These are phyloP conservation scores for Myotis myotis DNA, from an alignment of 2,797 vertebrate species.

Conservation along the genomic window DNA sequence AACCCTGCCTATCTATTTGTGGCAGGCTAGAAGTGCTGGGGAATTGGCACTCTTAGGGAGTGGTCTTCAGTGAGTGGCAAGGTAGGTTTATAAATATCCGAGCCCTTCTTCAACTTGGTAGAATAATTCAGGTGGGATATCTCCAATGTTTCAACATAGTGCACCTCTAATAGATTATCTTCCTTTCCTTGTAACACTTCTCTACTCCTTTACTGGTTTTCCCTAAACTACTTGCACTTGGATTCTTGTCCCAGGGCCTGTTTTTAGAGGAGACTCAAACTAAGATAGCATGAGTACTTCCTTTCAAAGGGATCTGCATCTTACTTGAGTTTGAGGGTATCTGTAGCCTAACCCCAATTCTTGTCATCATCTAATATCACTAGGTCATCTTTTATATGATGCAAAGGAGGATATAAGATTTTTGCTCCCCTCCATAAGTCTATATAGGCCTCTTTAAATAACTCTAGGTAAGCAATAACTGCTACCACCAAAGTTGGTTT, in stretches of 20 bases:
- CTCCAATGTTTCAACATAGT: background rate
- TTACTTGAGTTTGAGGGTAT: background rate
- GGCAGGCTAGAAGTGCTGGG: background rate
- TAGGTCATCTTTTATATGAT: background rate
- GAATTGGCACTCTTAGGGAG: background rate
- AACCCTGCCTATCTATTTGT: background rate
- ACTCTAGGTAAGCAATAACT: background rate
- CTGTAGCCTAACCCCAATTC: background rate
- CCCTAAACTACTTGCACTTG: background rate
- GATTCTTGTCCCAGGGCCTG: background rate
- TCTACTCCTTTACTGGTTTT: background rate
- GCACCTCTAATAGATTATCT: background rate
- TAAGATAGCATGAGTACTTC: background rate
- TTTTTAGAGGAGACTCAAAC: background rate
- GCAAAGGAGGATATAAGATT: background rate
- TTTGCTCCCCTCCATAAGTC: background rate
- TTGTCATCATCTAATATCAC: background rate
- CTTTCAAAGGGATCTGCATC: background rate
- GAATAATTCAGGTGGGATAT: background rate
- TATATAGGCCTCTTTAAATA: background rate
- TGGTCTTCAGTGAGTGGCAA: background rate
- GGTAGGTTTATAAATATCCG: background rate
- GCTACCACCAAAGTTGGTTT: background rate
- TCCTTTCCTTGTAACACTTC: background rate
- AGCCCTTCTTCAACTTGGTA: background rate